Conservation (phyloP, 2,113 vertebrate genomes). For the Cyanocitta stelleri region DNA sequence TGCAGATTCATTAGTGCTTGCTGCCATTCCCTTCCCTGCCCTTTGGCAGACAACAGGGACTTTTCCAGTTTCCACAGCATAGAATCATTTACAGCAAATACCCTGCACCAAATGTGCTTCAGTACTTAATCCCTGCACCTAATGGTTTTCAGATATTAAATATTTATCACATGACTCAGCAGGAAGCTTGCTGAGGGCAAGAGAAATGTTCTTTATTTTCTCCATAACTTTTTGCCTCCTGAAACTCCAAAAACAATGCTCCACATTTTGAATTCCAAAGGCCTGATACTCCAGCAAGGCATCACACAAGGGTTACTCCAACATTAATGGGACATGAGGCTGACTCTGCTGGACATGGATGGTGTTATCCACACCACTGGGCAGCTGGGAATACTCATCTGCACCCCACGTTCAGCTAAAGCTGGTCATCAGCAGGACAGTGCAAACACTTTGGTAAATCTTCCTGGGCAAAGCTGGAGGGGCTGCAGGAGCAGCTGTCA, state of each 20-base stretch:
- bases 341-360: background rate
- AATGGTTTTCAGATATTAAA: background rate
- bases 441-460: background rate
- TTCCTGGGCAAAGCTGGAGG: background rate
- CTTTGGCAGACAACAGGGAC: background rate
- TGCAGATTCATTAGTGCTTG: background rate
- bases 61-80: background rate
- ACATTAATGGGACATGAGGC: background rate
- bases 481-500: background rate
- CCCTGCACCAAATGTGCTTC: background rate
- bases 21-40: background rate
- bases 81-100: background rate
- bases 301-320: background rate
- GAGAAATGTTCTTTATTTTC: background rate
- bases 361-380: background rate
- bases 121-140: background rate
- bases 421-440: background rate
- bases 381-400: background rate
- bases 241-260: background rate
- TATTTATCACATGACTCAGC: background rate
- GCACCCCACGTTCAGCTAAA: background rate
- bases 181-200: background rate
- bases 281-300: background rate
- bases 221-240: background rate
- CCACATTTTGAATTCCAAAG: rapidly evolving